A percentile compares a stretch with the other conserved stretches of the same genome.
Conservation (phyloP, 2,888 invertebrate genomes). For the Idaea aversata region DNA sequence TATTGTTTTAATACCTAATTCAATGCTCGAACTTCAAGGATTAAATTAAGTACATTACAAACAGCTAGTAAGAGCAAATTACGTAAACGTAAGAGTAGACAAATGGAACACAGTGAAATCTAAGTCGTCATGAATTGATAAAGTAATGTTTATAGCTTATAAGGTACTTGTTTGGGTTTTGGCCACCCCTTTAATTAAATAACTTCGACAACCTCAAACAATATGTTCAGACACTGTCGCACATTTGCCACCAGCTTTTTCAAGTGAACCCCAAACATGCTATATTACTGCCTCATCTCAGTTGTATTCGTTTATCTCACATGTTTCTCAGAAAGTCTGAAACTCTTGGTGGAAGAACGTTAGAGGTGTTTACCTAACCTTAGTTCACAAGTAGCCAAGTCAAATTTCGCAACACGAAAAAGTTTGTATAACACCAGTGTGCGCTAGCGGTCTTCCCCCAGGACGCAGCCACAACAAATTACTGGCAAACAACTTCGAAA, state of each 20-base stretch:
- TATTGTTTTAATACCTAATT: neutral
- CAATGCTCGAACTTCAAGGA: neutral
- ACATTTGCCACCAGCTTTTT: neutral
- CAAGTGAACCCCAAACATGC: neutral
- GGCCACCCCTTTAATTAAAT: neutral
- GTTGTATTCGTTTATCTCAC: constrained; percentile 19
- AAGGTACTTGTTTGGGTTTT: neutral
- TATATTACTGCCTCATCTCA: constrained; percentile 21
- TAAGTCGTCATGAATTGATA: neutral
- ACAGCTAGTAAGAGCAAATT: neutral
- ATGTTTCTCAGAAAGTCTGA: constrained; percentile 18
- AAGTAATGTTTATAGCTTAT: neutral
- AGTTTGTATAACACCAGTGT: constrained; percentile 61
- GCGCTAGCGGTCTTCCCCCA: constrained; percentile 59
- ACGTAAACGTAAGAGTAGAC: neutral
- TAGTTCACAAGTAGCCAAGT: constrained; percentile 56
- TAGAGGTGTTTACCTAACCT: constrained; percentile 40
- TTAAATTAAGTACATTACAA: neutral
- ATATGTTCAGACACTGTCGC: neutral
- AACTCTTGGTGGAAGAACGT: constrained; percentile 35
- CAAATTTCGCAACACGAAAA: constrained; percentile 66
- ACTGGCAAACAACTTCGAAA: constrained; percentile 77
- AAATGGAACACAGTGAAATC: neutral
- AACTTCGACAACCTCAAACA: neutral
- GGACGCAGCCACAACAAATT: constrained; percentile 75